Base-by-base conservation (phyloP, 1,140 invertebrate species). In the Periplaneta americana region DNA sequence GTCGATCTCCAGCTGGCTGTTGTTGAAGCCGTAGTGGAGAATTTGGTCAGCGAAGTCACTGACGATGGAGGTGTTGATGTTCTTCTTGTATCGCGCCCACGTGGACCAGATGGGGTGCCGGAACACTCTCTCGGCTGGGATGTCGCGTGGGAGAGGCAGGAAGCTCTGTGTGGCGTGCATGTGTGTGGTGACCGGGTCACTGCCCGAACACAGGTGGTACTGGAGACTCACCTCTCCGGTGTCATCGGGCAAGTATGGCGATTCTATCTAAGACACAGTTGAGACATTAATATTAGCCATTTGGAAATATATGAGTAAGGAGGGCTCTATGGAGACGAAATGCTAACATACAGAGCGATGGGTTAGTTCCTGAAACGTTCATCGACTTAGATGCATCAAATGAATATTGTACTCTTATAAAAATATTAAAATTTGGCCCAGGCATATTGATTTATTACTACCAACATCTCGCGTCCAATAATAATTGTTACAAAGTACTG, bases 1-100 rank as follows among this genome's bases (percentile, higher is more conserved):
- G 85, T 98, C 97, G 75, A 98, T 96, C 89, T 98, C 96, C 22
- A 98, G 82, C 84, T 97, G 96, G 79, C 95, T 95, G 85, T 93
- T 92, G 0, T 92, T 89, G 84, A 96, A 98, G 0, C 92, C 92
- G 84, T 95, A 84, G 0, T 88, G 85, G 0, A 90, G 83, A 78
- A 98, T 97, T 84, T 94, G 89, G 48, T 93, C 82, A 0, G 94
- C 95, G 86, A 94, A 98, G 11, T 93, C 86, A 4, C 93, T 82
- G 0, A 97, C 91, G 28, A 91, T 90, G 0, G 85, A 83, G 75
- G 96, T 92, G 84, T 92, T 92, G 1, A 98, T 93, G 36, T 92
- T 88, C 35, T 87, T 88, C 35, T 95, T 93, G 85, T 94, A 97
- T 84, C 93, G 91, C 0, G 94, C 94, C 97, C 97, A 98, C 0